phyloP scores from a whole-genome alignment of 1,140 invertebrate species.

The Apis cerana region DNA sequence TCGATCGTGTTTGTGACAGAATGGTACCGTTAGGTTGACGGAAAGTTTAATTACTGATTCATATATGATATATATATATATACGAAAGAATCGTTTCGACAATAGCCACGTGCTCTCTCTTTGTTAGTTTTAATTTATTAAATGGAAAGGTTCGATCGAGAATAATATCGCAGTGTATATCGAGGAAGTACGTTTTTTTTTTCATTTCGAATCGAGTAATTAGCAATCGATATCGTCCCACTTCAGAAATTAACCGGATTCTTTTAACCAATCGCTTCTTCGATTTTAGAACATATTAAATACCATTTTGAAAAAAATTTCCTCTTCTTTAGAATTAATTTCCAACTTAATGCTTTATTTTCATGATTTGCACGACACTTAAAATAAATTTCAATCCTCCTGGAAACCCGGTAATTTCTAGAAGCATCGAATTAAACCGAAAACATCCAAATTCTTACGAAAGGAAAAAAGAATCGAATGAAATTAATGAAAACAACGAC shows the following conservation, averaged over 20 bases:
- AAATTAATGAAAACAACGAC: no score
- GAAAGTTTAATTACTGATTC: background rate
- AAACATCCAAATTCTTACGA: no score
- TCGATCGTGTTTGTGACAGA: background rate
- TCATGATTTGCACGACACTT: no score
- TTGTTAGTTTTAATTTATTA: background rate
- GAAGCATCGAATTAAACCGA: no score
- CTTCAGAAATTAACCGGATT: background rate
- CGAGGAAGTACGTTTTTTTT: rapidly evolving
- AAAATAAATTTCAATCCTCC: no score
- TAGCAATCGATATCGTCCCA: background rate
- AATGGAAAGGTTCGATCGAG: background rate
- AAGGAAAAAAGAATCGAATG: no score
- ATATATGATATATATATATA: no score
- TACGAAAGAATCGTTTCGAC: background rate
- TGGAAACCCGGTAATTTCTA: no score
- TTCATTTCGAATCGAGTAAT: background rate
- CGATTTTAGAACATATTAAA: no score
- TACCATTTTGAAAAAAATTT: no score
- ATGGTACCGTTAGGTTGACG: background rate
- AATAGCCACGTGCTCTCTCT: background rate
- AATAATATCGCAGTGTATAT: background rate
- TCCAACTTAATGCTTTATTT: no score
- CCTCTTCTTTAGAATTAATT: no score
- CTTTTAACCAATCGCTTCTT: background rate